These are phyloP conservation scores for Macrophya alboannulata DNA, from an alignment of 2,888 invertebrate genomes.

Conservation along the genomic window DNA sequence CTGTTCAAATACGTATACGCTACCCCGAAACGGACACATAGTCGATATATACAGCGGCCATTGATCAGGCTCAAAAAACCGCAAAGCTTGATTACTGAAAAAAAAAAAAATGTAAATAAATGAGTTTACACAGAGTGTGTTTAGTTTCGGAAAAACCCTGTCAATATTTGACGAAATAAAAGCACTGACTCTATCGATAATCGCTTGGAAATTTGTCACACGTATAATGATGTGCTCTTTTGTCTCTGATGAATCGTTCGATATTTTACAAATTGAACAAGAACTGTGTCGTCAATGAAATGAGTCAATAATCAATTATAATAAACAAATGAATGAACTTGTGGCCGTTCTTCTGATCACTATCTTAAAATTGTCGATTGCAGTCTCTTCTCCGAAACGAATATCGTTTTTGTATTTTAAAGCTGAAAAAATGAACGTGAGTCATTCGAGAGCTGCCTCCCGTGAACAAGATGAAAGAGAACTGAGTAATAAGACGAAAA, in stretches of 20 bases:
- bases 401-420: not conserved
- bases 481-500: not conserved
- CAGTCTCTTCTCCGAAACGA: no score
- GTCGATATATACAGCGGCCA: not conserved
- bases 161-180: no score
- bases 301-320: not conserved
- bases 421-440: not conserved
- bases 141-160: no score
- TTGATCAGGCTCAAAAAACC: constrained; percentile 1
- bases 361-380: no score
- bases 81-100: not conserved
- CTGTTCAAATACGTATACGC: constrained; percentile 13
- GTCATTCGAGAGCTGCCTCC: not conserved
- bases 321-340: not conserved
- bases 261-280: not conserved
- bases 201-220: no score
- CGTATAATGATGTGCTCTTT: not conserved
- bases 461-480: not conserved
- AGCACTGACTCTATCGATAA: no score
- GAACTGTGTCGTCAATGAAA: not conserved
- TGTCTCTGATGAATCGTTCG: not conserved
- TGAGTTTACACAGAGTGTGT: not conserved
- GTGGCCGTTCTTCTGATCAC: no score
- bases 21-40: not conserved
- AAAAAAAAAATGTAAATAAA: not conserved